phyloP scores from a whole-genome alignment of 2,113 vertebrate genomes.

The Cervus canadensis region DNA sequence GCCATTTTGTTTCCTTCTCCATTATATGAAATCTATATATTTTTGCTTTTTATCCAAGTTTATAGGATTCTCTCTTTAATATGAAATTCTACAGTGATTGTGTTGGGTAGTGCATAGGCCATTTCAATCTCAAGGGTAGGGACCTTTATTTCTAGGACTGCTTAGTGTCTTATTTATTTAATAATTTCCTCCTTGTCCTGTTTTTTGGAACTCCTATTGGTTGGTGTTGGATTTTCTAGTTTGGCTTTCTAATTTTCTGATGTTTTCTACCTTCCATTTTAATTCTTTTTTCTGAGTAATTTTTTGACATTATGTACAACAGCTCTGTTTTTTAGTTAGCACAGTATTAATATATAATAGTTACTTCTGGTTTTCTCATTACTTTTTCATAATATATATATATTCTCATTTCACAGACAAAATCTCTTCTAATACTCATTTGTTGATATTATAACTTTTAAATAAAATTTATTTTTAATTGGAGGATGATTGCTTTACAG shows the following conservation, averaged over 20 bases:
- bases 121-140: conserved; percentile 6
- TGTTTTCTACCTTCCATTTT: not conserved
- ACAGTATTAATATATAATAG: not conserved
- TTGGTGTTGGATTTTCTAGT: not conserved
- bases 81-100: not conserved
- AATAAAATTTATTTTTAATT: not conserved
- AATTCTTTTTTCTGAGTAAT: not conserved
- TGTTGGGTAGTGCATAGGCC: not conserved
- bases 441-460: not conserved
- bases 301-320: conserved; percentile 16
- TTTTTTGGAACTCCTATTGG: not conserved
- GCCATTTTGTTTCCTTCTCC: not conserved
- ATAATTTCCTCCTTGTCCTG: not conserved
- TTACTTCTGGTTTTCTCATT: not conserved
- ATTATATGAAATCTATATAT: not conserved
- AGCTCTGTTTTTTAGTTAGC: conserved; percentile 11
- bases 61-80: not conserved
- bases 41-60: not conserved
- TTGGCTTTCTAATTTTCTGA: not conserved
- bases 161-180: conserved; percentile 8
- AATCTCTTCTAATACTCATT: not conserved
- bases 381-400: not conserved
- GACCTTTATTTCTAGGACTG: conserved; percentile 20
- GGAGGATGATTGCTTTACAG: not conserved
- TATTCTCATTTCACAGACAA: not conserved